phyloP scores from a whole-genome alignment of 2,888 invertebrate species.

The Ochropleura leucogaster region DNA sequence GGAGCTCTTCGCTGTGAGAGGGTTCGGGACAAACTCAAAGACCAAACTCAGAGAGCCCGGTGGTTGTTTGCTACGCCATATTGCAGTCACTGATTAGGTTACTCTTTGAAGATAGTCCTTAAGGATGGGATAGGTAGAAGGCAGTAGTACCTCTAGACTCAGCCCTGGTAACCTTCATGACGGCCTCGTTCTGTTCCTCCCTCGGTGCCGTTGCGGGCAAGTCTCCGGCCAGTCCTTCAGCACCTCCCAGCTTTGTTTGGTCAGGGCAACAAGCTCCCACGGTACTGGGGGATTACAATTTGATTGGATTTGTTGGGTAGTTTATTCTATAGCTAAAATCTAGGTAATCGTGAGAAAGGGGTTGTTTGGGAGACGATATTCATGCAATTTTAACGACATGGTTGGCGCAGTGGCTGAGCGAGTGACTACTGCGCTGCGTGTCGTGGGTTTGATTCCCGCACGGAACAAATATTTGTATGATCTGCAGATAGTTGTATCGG shows the following conservation, averaged over 20 bases:
- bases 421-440: no score
- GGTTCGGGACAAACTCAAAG: not conserved
- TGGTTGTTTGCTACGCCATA: not conserved
- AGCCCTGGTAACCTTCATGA: constrained; percentile 81
- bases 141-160: constrained; percentile 81
- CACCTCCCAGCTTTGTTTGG: constrained; percentile 74
- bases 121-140: not conserved
- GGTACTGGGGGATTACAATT: constrained; percentile 64
- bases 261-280: constrained; percentile 95
- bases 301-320: not conserved
- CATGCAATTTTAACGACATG: no score
- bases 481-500: no score
- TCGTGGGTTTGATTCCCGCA: no score
- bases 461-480: no score
- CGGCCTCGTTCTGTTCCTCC: constrained; percentile 85
- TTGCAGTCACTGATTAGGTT: not conserved
- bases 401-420: no score
- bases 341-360: no score
- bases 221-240: constrained; percentile 89
- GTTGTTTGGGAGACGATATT: no score
- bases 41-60: not conserved
- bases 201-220: constrained; percentile 86
- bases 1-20: not conserved
- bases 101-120: not conserved
- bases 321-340: not conserved